Evolutionary conservation across 2,797 vertebrate species (phyloP), one percentile per base, ranked within the genome.

Genomic region (Halcyon chelicuti): DNA sequence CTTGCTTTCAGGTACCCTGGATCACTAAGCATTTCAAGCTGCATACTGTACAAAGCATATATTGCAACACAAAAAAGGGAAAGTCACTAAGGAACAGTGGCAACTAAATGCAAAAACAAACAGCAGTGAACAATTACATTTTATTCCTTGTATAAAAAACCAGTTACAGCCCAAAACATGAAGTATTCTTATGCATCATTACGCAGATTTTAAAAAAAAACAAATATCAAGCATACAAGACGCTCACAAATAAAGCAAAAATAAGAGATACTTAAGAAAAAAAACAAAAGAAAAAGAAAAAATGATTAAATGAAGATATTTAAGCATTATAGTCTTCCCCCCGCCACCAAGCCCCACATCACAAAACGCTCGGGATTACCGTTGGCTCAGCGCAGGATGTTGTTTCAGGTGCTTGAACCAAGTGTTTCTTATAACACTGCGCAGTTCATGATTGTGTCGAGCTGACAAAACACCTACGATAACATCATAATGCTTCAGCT

Each of bases 381-480:
- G 99, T 92, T 98, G 98, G 88, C 96, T 98, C 93, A 99, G 98
- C 19, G 93, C 96, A 54, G 98, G 98, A 90, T 99, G 99, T 8
- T 98, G 96, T 76, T 94, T 94, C 85, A 99, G 97, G 97, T 99
- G 98, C 78, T 98, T 99, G 97, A 99, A 97, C 99, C 99, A 99
- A 66, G 99, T 99, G 83, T 96, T 98, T 93, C 99, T 98, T 98
- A 99, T 99, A 72, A 98, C 99, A 67, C 98, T 98, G 86, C 99
- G 98, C 91, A 99, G 98, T 25, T 98, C 98, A 95, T 98, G 96
- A 92, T 99, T 99, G 94, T 99, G 98, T 60, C 99, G 98, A 29
- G 99, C 99, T 39, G 99, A 99, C 95, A 99, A 83, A 95, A 99
- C 99, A 88, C 99, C 99, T 93, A 99, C 99, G 95, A 99, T 89